A percentile compares a stretch with the other conserved stretches of the same genome.
phyloP scores from a whole-genome alignment of 1,140 invertebrate species.

The Nymphalis io region DNA sequence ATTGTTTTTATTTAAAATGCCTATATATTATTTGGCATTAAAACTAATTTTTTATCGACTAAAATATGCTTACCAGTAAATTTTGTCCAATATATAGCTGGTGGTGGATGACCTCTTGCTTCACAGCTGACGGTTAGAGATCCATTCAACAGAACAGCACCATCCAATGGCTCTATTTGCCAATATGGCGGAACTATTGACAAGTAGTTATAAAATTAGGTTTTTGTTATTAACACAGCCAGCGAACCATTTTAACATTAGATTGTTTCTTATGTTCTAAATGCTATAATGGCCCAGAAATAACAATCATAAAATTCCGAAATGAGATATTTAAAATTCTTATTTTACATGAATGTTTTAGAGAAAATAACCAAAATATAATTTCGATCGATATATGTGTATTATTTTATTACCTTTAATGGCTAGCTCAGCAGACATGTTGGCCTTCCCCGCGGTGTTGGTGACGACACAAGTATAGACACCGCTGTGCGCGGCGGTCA shows the following conservation, averaged over 20 bases:
- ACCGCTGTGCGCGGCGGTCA: slow-evolving; percentile 89
- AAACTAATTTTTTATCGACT: no score
- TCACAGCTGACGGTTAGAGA: slow-evolving; percentile 88
- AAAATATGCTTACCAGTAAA: slow-evolving; percentile 59
- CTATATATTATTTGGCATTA: no score
- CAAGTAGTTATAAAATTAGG: neutral
- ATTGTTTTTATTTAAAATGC: no score
- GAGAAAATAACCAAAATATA: neutral
- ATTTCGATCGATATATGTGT: no score
- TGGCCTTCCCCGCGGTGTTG: slow-evolving; percentile 91
- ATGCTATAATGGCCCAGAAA: no score
- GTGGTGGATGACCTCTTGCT: slow-evolving; percentile 89
- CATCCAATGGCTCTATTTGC: slow-evolving; percentile 89
- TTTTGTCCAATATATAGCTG: slow-evolving; percentile 88
- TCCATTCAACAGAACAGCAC: slow-evolving; percentile 87
- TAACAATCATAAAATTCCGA: no score
- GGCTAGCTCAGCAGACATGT: slow-evolving; percentile 89
- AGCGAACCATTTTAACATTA: no score
- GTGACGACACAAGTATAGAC: slow-evolving; percentile 93
- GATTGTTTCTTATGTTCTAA: no score
- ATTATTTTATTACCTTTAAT: slow-evolving; percentile 86
- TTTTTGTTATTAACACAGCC: neutral
- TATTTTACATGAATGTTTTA: neutral
- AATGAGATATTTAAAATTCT: no score
- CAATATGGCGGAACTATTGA: slow-evolving; percentile 90